These are phyloP conservation scores for Desmophyllum pertusum DNA, from an alignment of 92 coral and sea anemone species.

Conservation along the genomic window DNA sequence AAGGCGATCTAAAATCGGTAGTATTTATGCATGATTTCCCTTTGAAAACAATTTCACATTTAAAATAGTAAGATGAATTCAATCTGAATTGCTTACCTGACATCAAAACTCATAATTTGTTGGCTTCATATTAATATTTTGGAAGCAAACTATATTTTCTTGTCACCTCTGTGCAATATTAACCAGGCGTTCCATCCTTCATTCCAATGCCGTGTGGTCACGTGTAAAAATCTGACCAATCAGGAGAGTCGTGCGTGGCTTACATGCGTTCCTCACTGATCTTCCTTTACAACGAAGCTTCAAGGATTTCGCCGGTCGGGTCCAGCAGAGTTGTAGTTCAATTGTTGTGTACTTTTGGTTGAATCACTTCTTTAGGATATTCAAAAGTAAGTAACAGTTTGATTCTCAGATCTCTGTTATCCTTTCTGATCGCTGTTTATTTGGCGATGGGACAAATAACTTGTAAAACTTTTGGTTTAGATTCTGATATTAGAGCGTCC, in stretches of 20 bases:
- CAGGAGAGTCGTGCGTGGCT: conserved; percentile 58
- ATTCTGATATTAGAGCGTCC: conserved; percentile 34
- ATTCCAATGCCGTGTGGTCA: not conserved
- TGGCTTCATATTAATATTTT: not conserved
- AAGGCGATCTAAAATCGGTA: conserved; percentile 2
- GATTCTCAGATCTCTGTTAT: not conserved
- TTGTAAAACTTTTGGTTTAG: not conserved
- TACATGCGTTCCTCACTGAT: conserved; percentile 35
- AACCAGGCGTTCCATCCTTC: conserved; percentile 20
- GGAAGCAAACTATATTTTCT: not conserved
- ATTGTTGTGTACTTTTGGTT: conserved; percentile 7
- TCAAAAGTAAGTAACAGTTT: conserved; percentile 32
- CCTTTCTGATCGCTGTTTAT: not conserved
- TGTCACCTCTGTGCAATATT: no score
- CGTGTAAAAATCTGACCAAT: conserved; percentile 49
- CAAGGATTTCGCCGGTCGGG: conserved; percentile 42
- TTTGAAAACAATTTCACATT: no score
- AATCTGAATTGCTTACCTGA: not conserved
- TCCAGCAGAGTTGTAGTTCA: not conserved
- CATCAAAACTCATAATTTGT: not conserved
- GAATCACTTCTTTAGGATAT: not conserved
- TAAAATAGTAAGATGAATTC: not conserved
- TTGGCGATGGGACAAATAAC: not conserved
- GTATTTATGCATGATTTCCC: not conserved
- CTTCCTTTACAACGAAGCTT: conserved; percentile 30